Percentiles rank a stretch among this genome's conserved stretches.
These are phyloP conservation scores for Umimayanthus chanpuru DNA, from an alignment of 92 coral and sea anemone species.

Conservation along the genomic window DNA sequence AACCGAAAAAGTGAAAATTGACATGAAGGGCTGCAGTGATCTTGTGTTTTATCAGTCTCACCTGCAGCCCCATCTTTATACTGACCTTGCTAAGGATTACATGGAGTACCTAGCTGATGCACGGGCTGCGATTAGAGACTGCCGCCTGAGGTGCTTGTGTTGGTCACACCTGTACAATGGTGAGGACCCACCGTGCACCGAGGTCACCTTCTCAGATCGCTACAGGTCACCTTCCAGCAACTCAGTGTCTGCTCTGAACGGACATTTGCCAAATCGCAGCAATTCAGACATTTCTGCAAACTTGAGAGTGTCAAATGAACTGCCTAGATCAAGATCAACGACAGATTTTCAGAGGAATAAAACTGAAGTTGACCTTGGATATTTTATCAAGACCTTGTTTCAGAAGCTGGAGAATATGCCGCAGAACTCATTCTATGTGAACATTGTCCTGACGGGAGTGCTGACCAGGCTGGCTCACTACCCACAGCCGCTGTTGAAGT, in stretches of 20 bases:
- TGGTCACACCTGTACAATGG: slow-evolving; percentile 95
- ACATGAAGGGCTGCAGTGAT: slow-evolving; percentile 72
- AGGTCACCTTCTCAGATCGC: slow-evolving; percentile 50
- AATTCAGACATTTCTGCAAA: slow-evolving; percentile 24
- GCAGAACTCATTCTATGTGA: slow-evolving; percentile 89
- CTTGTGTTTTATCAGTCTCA: slow-evolving; percentile 69
- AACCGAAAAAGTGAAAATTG: slow-evolving; percentile 70
- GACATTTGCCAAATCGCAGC: slow-evolving; percentile 41
- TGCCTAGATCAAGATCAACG: slow-evolving; percentile 64
- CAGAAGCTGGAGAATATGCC: slow-evolving; percentile 95
- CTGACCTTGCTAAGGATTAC: slow-evolving; percentile 77
- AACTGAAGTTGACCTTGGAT: slow-evolving; percentile 68
- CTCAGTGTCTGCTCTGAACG: slow-evolving; percentile 22
- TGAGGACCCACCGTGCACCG: slow-evolving; percentile 71
- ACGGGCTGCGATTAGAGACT: slow-evolving; percentile 75
- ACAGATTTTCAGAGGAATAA: slow-evolving; percentile 60
- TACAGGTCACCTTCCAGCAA: slow-evolving; percentile 42
- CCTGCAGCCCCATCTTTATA: slow-evolving; percentile 43
- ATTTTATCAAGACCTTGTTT: slow-evolving; percentile 77
- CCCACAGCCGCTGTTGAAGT: slow-evolving; percentile 95
- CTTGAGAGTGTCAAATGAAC: slow-evolving; percentile 19
- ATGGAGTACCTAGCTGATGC: slow-evolving; percentile 92
- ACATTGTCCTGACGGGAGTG: slow-evolving; percentile 90
- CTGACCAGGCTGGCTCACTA: slow-evolving; percentile 83
- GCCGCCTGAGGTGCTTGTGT: slow-evolving; percentile 86